Evolutionary conservation across 2,888 invertebrate genomes (phyloP), one percentile per base, ranked within the genome.

Genomic region (Allygus modestus): DNA sequence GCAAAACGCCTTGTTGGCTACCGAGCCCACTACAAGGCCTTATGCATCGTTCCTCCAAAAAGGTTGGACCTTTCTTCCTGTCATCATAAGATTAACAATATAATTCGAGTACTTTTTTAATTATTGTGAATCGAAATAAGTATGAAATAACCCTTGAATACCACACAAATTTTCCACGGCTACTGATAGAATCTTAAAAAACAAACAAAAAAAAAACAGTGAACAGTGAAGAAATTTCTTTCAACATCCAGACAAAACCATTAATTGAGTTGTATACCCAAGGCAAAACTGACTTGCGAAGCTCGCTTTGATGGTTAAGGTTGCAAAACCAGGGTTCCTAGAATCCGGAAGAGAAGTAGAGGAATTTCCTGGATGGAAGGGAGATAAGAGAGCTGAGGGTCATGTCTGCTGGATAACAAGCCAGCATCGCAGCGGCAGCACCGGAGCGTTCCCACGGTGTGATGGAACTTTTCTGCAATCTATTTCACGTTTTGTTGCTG

Each of bases 311-410:
- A 23, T 54, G 23, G 11, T 54, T 54, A 54, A 20, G 54, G 54
- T 54, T 54, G 54, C 54, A 54, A 54, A 54, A 54, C 54, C 54
- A 54, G 65, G 0, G 65, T 65, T 31, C 15, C 28, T 31, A 65
- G 37, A 71, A 71, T 71, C 71, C 71, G 71, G 71, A 71, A 71
- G 71, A 65, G 41, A 71, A 15, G 5, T 71, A 41, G 5, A 71
- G 71, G 71, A 71, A 71, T 71, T 71, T 71, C 37, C 71, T 37
- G 41, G 71, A 71, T 71, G 71, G n/a, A 41, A n/a, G 41, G 26
- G 31, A 71, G 71, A 71, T 71, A 71, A 37, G 71, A 33, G 41
- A 71, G 23, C 71, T 17, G 31, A 71, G 37, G 71, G 71, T 71
- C 71, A 71, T 71, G 71, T 71, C 71, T 71, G 31, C 20, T 9